Percentiles rank a stretch among this genome's conserved stretches.
Evolutionary conservation across 2,888 invertebrate species (phyloP).

Genomic region (Platycheirus rosarum): DNA sequence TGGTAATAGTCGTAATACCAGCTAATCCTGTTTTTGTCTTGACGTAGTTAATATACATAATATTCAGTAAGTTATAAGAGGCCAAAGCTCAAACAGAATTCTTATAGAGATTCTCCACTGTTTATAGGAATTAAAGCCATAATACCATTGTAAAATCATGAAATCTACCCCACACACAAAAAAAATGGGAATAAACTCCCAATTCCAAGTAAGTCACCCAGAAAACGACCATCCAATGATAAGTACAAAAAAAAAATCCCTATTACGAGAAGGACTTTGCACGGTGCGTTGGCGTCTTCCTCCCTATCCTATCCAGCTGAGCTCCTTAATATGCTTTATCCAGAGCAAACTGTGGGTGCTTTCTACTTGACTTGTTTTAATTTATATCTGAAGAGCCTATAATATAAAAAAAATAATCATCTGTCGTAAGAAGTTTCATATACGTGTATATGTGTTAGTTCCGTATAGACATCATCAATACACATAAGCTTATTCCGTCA

Average conservation of each 20-base stretch:
- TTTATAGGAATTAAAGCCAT: conserved; percentile 7
- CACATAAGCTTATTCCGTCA: conserved; percentile 10
- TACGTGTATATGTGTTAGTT: background rate
- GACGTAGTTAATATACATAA: too few relatives aligned
- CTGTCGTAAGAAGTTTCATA: conserved; percentile 16
- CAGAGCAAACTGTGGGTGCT: conserved; percentile 36
- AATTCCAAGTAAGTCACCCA: conserved; percentile 59
- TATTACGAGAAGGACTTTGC: background rate
- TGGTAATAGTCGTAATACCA: too few relatives aligned
- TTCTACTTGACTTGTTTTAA: conserved; percentile 66
- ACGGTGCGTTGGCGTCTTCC: background rate
- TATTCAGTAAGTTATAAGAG: too few relatives aligned
- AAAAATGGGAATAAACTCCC: conserved; percentile 43
- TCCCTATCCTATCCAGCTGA: background rate
- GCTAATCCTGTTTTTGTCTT: too few relatives aligned
- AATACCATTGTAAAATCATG: conserved; percentile 47
- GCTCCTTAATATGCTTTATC: conserved; percentile 30
- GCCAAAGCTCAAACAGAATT: too few relatives aligned
- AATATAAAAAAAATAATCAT: conserved; percentile 37
- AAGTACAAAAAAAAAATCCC: conserved; percentile 41
- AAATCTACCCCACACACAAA: conserved; percentile 31
- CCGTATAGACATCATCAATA: conserved; percentile 14
- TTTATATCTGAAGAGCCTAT: conserved; percentile 59
- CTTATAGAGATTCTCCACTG: too few relatives aligned
- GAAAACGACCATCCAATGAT: conserved; percentile 66